phyloP scores from a whole-genome alignment of 2,888 invertebrate species.

The Ennomos fuscantarius region DNA sequence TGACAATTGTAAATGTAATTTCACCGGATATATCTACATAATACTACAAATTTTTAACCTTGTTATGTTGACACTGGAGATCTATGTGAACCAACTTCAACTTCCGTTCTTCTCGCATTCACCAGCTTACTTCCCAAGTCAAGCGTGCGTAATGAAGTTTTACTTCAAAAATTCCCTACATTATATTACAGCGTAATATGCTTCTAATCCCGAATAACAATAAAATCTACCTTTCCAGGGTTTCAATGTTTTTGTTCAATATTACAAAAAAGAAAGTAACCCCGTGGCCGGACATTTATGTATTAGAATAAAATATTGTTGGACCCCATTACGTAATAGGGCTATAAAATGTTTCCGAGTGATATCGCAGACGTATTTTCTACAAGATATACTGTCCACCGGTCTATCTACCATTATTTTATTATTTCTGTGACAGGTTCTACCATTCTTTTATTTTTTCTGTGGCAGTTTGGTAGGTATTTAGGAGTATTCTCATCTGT shows the following conservation, averaged over 20 bases:
- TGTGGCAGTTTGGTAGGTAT: background rate
- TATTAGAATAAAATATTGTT: slow-evolving; percentile 64
- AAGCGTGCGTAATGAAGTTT: too few species aligned
- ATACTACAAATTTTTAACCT: too few species aligned
- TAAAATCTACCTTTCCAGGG: slow-evolving; percentile 8
- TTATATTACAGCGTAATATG: too few species aligned
- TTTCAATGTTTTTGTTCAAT: slow-evolving; percentile 19
- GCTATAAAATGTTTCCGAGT: slow-evolving; percentile 73
- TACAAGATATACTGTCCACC: slow-evolving; percentile 52
- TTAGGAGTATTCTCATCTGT: too few species aligned
- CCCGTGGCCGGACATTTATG: slow-evolving; percentile 43
- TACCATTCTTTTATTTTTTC: too few species aligned
- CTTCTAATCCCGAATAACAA: background rate
- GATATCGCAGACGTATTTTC: slow-evolving; percentile 64
- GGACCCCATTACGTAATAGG: slow-evolving; percentile 69
- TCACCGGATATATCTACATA: too few species aligned
- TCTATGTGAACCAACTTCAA: too few species aligned
- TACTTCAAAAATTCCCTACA: too few species aligned
- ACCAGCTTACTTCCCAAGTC: too few species aligned
- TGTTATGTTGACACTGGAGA: too few species aligned
- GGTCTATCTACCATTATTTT: slow-evolving; percentile 36
- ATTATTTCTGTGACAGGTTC: slow-evolving; percentile 11
- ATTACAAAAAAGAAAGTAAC: slow-evolving; percentile 30
- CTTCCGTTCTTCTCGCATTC: too few species aligned
- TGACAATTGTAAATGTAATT: too few species aligned